Conservation (phyloP, 2,113 vertebrate species). For the Hyperopisus bebe region DNA sequence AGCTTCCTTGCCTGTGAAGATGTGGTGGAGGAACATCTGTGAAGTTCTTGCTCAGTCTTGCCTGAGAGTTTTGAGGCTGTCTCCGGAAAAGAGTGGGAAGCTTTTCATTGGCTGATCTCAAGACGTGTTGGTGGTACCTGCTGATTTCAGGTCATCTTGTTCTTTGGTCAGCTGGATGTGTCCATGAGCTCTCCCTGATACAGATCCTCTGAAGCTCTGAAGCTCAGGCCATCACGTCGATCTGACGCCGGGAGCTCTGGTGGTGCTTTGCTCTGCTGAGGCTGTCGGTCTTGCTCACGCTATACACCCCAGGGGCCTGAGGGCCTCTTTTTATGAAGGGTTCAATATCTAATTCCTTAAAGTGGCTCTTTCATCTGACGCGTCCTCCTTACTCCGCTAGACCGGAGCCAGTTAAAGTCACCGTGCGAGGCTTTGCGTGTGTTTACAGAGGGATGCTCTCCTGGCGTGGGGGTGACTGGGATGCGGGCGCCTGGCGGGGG, state of each 20-base stretch:
- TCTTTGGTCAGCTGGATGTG: not conserved
- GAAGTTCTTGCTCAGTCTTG: not conserved
- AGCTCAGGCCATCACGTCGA: not conserved
- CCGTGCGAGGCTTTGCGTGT: not conserved
- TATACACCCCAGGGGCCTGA: not conserved
- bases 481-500: not conserved
- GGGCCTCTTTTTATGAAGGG: not conserved
- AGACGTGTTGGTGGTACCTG: not conserved
- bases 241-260: not conserved
- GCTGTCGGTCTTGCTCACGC: not conserved
- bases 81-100: not conserved
- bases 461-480: not conserved
- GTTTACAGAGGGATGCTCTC: not conserved
- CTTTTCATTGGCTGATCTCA: not conserved
- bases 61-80: not conserved
- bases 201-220: not conserved
- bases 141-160: not conserved
- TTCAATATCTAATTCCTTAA: slow-evolving; percentile 17
- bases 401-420: slow-evolving; percentile 3
- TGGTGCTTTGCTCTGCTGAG: not conserved
- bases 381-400: slow-evolving; percentile 25
- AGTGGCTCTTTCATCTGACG: slow-evolving; percentile 26
- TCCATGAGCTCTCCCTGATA: not conserved
- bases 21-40: not conserved
- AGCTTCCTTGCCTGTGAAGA: not conserved